phyloP scores from a whole-genome alignment of 2,888 invertebrate genomes.

The Drosophila rubida region DNA sequence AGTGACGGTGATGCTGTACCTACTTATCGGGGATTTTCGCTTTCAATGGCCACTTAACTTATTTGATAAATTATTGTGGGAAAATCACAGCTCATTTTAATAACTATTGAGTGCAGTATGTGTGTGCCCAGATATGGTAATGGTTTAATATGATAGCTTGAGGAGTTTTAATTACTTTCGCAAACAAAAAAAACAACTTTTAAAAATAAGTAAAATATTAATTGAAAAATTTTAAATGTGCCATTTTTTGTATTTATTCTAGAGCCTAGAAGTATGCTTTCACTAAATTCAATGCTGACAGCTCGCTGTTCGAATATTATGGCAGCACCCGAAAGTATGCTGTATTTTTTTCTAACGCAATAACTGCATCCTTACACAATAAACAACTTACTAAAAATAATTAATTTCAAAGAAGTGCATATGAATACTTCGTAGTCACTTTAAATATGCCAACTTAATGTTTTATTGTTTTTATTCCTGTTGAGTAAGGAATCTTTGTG shows the following conservation, averaged over 20 bases:
- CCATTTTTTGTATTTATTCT: neutral
- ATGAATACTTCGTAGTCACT: neutral
- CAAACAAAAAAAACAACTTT: neutral
- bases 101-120: neutral
- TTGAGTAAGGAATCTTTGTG: neutral
- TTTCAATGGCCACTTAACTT: conserved; percentile 27
- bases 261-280: neutral
- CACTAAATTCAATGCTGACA: neutral
- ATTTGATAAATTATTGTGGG: conserved; percentile 72
- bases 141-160: neutral
- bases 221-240: too few species aligned
- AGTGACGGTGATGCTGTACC: conserved; percentile 22
- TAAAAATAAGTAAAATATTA: too few species aligned
- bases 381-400: too few species aligned
- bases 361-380: too few species aligned
- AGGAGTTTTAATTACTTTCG: neutral
- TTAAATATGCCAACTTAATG: too few species aligned
- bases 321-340: neutral
- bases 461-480: too few species aligned
- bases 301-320: neutral
- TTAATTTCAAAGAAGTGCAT: too few species aligned
- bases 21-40: conserved; percentile 8
- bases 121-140: neutral
- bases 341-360: neutral
- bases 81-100: conserved; percentile 34